A percentile compares a stretch with the other conserved stretches of the same genome.
These are phyloP conservation scores for Oreohelix idahoensis DNA, from an alignment of 1,140 invertebrate genomes.

Conservation along the genomic window DNA sequence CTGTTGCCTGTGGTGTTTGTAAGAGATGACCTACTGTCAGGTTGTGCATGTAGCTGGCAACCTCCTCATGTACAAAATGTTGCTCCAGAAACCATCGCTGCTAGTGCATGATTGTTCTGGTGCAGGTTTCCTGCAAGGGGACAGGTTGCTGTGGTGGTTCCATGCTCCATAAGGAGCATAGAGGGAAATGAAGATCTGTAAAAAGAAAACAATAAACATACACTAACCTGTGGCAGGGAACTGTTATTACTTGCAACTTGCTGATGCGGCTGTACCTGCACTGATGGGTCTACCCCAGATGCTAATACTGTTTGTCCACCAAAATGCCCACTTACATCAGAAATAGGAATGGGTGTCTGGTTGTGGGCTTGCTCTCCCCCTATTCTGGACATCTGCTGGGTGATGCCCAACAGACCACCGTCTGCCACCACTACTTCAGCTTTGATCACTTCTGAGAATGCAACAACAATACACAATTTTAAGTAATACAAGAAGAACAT, in stretches of 20 bases:
- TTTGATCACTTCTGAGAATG: conserved; percentile 80
- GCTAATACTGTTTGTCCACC: background rate
- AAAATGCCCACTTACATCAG: background rate
- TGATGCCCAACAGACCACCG: conserved; percentile 80
- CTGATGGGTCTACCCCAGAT: background rate
- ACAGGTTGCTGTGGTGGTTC: too few species aligned
- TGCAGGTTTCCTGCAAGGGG: too few species aligned
- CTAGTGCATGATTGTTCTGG: too few species aligned
- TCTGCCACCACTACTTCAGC: conserved; percentile 81
- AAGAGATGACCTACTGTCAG: too few species aligned
- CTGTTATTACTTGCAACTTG: background rate
- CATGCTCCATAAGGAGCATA: too few species aligned
- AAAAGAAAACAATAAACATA: too few species aligned
- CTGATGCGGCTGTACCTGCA: background rate
- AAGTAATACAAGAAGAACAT: too few species aligned
- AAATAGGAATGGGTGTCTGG: conserved; percentile 1
- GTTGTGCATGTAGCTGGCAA: too few species aligned
- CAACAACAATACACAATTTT: conserved; percentile 30
- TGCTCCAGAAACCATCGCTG: too few species aligned
- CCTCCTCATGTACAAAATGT: too few species aligned
- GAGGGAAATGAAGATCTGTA: too few species aligned
- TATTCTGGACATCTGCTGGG: conserved; percentile 79
- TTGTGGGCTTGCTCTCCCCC: conserved; percentile 56
- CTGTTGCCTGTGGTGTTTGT: too few species aligned
- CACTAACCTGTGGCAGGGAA: background rate